Evolutionary conservation across 2,888 invertebrate species (phyloP), one percentile per base, ranked within the genome.

Genomic region (Bellardia bayeri): DNA sequence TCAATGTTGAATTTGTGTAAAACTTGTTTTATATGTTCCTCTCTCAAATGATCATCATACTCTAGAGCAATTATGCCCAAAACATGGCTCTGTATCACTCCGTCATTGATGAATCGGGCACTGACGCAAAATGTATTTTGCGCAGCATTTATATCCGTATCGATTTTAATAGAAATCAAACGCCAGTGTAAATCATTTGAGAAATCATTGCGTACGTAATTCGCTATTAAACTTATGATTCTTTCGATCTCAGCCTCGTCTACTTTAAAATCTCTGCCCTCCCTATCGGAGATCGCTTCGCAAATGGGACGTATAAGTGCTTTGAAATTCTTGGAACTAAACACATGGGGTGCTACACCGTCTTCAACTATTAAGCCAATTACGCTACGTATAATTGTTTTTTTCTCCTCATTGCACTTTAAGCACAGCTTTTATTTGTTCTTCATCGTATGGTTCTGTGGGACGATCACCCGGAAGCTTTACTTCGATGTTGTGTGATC

Each of bases 291-390:
- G 9, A 87, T 80, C 11, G 76, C 83, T 16, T 68, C 83, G 9
- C 63, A 83, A 16, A 80, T 40, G 33, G 86, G 86, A 0, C 23
- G 45, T 14, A 87, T 3, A 8, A 87, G 1, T 0, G 75, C n/a
- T 11, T 69, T 1, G n/a, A 87, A 33, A 45, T 87, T 64, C 37
- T 72, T 83, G 1, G 83, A 80, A 11, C 42, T 64, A 16, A 87
- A 66, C 8, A 83, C 9, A 56, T 33, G 11, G 2, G 76, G 83
- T 0, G 56, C n/a, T 5, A 87, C 11, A 23, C 86, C 66, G 14
- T 87, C 86, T n/a, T 87, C 86, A 8, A 87, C 33, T 30, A 87
- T 58, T 40, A 87, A 69, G 13, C 86, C 86, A 56, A 87, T 66
- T 5, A 83, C 40, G 1, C 66, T 33, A 14, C 86, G 86, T 8